Base-by-base conservation (phyloP, 1,140 invertebrate genomes). In the Orchesella cincta region DNA sequence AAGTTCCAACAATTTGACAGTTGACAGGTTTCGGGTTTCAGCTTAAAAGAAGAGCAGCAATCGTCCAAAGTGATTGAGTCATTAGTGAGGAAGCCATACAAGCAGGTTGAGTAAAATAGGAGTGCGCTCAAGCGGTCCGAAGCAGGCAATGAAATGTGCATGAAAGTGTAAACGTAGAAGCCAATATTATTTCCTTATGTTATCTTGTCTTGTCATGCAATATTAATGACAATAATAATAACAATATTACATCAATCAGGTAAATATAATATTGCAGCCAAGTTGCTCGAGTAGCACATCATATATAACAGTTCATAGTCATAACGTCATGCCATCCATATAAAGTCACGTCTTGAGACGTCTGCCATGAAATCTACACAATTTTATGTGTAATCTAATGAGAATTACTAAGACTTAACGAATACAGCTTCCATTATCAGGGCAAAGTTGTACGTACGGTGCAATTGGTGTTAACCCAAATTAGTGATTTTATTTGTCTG, bases 51-150 rank as follows among this genome's bases (percentile, higher is more conserved):
- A 71, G 74, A 76, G 74, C 73, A 54, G 70, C 78, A 79, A 79
- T 79, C 78, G 52, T 36, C 51, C 36, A 74, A 78, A 79, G 74
- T 75, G 74, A 79, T 79, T 29, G 70, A 35, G 46, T 79, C 71
- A 79, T 79, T 79, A 79, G 62, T 28, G 39, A 73, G 23, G 78
- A 79, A 75, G 46, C 74, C 74, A 29, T 31, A 76, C 1, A 76
- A 79, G 23, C 8, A 57, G 18, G 39, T 8, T 5, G 39, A 57
- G 3, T 57, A 57, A n/a, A 57, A 5, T 57, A 23, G 8, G 54
- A 57, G 54, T 57, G 54, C 12, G 54, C 54, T 57, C 54, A 57
- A 57, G 54, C 54, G 54, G 54, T 57, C 26, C n/a, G 54, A 57
- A 26, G 26, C 54, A 57, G 54, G 5, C 54, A 57, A 12, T n/a